Evolutionary conservation across 2,888 invertebrate genomes (phyloP).

Genomic region (Hybos culiciformis): DNA sequence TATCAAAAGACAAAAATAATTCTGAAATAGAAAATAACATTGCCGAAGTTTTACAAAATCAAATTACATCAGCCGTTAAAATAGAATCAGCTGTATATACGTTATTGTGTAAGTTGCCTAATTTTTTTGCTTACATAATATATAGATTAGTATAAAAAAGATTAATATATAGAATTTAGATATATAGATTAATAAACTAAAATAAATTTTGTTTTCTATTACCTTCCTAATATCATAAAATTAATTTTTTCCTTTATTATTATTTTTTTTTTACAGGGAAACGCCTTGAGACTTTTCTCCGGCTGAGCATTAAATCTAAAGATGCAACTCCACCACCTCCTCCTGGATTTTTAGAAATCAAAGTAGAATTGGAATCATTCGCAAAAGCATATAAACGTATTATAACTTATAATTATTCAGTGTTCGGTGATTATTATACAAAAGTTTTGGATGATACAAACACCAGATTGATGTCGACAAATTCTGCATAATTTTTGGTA

Average conservation of each 20-base stretch:
- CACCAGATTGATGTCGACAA: no score
- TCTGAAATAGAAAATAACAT: conserved; percentile 21
- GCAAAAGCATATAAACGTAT: conserved; percentile 29
- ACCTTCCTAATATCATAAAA: no score
- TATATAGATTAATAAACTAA: no score
- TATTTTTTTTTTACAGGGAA: conserved; percentile 22
- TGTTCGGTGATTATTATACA: conserved; percentile 32
- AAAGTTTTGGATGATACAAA: conserved; percentile 22
- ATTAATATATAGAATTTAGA: no score
- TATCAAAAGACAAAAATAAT: conserved; percentile 22
- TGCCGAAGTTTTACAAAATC: conserved; percentile 24
- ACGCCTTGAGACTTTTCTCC: conserved; percentile 29
- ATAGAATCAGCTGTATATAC: conserved; percentile 27
- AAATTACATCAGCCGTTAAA: conserved; percentile 26
- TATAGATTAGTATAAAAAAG: neutral
- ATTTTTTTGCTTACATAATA: conserved; percentile 2
- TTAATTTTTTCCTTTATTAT: no score
- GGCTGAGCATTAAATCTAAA: conserved; percentile 24
- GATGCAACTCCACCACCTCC: conserved; percentile 22
- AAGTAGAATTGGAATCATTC: conserved; percentile 28
- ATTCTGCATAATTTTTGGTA: no score
- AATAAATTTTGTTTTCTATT: no score
- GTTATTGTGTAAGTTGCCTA: conserved; percentile 32
- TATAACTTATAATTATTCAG: conserved; percentile 33
- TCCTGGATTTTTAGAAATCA: conserved; percentile 31